Evolutionary conservation across 2,888 invertebrate genomes (phyloP).

Genomic region (Hecatera dysodea): DNA sequence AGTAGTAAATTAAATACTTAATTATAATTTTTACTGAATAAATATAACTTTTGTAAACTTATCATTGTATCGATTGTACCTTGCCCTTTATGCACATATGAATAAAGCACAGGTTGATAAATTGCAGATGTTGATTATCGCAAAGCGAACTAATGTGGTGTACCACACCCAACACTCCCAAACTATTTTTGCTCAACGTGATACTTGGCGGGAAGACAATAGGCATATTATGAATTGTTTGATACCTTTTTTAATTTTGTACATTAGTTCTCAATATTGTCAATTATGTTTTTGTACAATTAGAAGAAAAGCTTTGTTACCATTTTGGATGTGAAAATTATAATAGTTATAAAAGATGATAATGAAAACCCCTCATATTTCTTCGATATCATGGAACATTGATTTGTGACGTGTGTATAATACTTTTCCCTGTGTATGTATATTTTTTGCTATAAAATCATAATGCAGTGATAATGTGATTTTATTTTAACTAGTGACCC

Average conservation of each 20-base stretch:
- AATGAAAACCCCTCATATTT: conserved; percentile 70
- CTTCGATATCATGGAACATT: conserved; percentile 80
- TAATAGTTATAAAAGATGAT: conserved; percentile 64
- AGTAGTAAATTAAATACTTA: conserved; percentile 81
- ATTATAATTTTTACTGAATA: conserved; percentile 84
- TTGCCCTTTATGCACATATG: conserved; percentile 71
- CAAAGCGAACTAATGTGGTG: conserved; percentile 42
- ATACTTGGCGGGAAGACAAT: conserved; percentile 34
- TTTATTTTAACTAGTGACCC: conserved; percentile 75
- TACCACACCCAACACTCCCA: conserved; percentile 20
- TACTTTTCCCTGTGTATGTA: conserved; percentile 88
- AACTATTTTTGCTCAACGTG: conserved; percentile 62
- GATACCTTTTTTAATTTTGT: conserved; percentile 53
- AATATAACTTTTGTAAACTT: conserved; percentile 81
- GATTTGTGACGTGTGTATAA: conserved; percentile 88
- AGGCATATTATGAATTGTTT: conserved; percentile 46
- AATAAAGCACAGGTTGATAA: conserved; percentile 64
- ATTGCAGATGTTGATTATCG: conserved; percentile 48
- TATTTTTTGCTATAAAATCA: conserved; percentile 90
- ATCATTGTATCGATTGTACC: conserved; percentile 80
- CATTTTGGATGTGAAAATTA: conserved; percentile 67
- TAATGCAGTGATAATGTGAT: conserved; percentile 87
- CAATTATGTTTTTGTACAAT: conserved; percentile 62
- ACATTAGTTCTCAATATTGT: conserved; percentile 58
- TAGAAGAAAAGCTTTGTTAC: conserved; percentile 64